Evolutionary conservation across 2,797 vertebrate genomes (phyloP).

Genomic region (Cyprinella venusta): DNA sequence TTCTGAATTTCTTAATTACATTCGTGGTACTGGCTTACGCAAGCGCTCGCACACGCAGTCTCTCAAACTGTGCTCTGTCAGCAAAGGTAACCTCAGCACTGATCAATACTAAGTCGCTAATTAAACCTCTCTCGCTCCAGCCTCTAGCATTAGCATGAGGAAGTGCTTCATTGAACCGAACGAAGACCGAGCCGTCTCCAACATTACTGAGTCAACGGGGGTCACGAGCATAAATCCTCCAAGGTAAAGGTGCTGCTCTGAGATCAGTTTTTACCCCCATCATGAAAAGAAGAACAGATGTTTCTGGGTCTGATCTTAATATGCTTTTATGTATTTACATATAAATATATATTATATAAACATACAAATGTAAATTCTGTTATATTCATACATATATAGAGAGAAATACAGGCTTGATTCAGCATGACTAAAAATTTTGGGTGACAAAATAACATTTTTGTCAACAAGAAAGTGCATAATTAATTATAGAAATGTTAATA

Average conservation of each 20-base stretch:
- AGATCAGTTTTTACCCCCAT: slow-evolving; percentile 20
- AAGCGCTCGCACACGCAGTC: slow-evolving; percentile 3
- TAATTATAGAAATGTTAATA: not conserved
- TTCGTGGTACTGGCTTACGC: slow-evolving; percentile 33
- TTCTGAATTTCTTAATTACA: slow-evolving; percentile 49
- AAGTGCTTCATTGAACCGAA: slow-evolving; percentile 41
- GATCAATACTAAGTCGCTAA: slow-evolving; percentile 54
- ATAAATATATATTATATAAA: not conserved
- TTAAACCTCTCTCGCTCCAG: slow-evolving; percentile 34
- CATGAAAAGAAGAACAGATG: not conserved
- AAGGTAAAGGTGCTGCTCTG: slow-evolving; percentile 14
- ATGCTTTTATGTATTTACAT: not conserved
- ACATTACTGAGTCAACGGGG: slow-evolving; percentile 71
- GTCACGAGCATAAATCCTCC: slow-evolving; percentile 63
- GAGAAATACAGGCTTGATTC: no score
- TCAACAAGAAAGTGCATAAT: not conserved
- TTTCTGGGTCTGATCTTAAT: not conserved
- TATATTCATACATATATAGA: no score
- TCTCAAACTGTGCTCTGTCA: slow-evolving; percentile 32
- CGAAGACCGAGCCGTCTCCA: slow-evolving; percentile 63
- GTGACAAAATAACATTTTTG: not conserved
- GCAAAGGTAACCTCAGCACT: slow-evolving; percentile 57
- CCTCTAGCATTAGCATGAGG: slow-evolving; percentile 41
- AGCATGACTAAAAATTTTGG: not conserved
- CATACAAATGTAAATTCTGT: not conserved